These are phyloP conservation scores for Microcebus ravelobensis DNA, from an alignment of 2,113 vertebrate species.

Conservation along the genomic window DNA sequence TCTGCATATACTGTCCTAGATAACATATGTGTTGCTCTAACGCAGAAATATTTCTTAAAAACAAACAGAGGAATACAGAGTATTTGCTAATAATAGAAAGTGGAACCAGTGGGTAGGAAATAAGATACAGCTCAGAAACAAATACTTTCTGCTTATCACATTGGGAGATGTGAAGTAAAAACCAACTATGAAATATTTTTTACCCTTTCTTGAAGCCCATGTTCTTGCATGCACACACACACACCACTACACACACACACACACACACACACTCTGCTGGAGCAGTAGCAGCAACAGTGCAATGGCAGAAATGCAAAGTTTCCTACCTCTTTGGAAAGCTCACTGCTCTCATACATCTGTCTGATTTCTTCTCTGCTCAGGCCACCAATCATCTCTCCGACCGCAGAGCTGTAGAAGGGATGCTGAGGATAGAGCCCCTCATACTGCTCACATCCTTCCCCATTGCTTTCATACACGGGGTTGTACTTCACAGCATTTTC, in stretches of 20 bases:
- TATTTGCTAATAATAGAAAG: neutral
- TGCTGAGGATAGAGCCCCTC: conserved; percentile 89
- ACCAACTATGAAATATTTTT: neutral
- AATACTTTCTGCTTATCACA: neutral
- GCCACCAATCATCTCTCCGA: conserved; percentile 91
- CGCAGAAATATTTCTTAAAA: neutral
- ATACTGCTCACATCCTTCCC: conserved; percentile 89
- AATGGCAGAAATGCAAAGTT: conserved; percentile 1
- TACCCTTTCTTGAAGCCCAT: neutral
- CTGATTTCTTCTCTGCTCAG: conserved; percentile 96
- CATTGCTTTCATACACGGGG: conserved; percentile 93
- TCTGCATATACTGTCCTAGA: neutral
- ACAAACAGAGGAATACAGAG: neutral
- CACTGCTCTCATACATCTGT: conserved; percentile 95
- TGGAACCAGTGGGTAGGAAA: neutral
- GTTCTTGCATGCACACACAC: neutral
- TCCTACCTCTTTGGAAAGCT: conserved; percentile 94
- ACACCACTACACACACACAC: too few species aligned
- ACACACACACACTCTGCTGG: too few species aligned
- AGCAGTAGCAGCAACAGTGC: neutral
- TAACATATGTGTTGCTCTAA: neutral
- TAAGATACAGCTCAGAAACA: neutral
- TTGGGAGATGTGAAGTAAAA: neutral
- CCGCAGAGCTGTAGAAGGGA: conserved; percentile 89
- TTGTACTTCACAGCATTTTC: conserved; percentile 96